A percentile compares a stretch with the other conserved stretches of the same genome.
phyloP scores from a whole-genome alignment of 92 coral and sea anemone species.

The Zoanthus sociatus region DNA sequence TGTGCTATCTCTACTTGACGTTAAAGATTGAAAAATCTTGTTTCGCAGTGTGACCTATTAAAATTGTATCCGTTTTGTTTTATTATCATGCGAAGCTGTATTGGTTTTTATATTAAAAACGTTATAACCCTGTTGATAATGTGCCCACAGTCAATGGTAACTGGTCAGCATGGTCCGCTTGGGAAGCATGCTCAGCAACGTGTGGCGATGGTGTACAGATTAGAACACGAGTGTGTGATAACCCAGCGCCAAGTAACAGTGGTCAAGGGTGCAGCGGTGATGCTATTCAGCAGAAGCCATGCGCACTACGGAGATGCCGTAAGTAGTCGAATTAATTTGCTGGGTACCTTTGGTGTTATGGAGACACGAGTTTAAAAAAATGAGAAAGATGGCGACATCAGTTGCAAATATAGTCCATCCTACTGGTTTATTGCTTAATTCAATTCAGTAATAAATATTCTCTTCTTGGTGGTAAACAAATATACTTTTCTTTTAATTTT shows the following conservation, averaged over 20 bases:
- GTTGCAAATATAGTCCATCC: too few species aligned
- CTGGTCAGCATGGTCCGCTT: slow-evolving; percentile 94
- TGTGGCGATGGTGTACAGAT: slow-evolving; percentile 94
- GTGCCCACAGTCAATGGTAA: slow-evolving; percentile 85
- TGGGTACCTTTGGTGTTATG: background rate
- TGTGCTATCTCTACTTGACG: too few species aligned
- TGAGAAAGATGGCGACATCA: too few species aligned
- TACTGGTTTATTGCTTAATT: too few species aligned
- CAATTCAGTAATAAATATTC: too few species aligned
- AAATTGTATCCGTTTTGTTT: background rate
- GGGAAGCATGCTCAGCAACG: slow-evolving; percentile 98
- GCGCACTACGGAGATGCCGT: slow-evolving; percentile 96
- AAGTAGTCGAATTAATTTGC: slow-evolving; percentile 50
- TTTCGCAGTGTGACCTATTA: background rate
- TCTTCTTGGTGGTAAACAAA: too few species aligned
- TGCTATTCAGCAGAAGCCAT: slow-evolving; percentile 80
- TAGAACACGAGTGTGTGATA: slow-evolving; percentile 79
- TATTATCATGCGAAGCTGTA: background rate
- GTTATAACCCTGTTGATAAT: background rate
- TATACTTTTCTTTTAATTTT: too few species aligned
- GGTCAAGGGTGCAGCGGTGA: slow-evolving; percentile 93
- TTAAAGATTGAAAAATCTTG: background rate
- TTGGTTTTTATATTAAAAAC: background rate
- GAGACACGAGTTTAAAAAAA: too few species aligned
- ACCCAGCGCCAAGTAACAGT: slow-evolving; percentile 77